Conservation (phyloP, 2,888 invertebrate genomes). For the Netelia virgata region DNA sequence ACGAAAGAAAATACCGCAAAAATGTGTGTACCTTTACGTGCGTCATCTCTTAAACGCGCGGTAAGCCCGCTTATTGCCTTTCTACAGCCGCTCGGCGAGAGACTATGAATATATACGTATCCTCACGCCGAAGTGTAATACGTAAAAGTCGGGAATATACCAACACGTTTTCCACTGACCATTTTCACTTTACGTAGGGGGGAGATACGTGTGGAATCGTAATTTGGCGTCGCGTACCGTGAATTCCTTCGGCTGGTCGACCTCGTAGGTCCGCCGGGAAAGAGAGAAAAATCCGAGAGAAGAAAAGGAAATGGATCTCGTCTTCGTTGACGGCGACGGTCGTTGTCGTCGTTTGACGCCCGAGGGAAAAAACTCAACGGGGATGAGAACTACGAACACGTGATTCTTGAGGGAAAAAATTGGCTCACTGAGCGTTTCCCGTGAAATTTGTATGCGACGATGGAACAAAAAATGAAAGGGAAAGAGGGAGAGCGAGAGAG, state of each 20-base stretch:
- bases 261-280: conserved; percentile 29
- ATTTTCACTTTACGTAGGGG: conserved; percentile 65
- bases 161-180: conserved; percentile 39
- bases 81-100: conserved; percentile 16
- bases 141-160: conserved; percentile 15
- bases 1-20: conserved; percentile 35
- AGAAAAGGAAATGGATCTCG: conserved; percentile 67
- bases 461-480: conserved; percentile 47
- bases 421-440: conserved; percentile 37
- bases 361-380: conserved; percentile 51
- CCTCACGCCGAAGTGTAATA: background rate
- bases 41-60: conserved; percentile 36
- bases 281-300: conserved; percentile 34
- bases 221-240: conserved; percentile 65
- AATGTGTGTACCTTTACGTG: conserved; percentile 16
- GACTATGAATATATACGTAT: background rate
- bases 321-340: conserved; percentile 43
- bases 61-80: conserved; percentile 38
- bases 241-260: conserved; percentile 64
- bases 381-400: conserved; percentile 19
- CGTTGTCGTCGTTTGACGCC: conserved; percentile 27
- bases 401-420: conserved; percentile 46
- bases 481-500: conserved; percentile 31
- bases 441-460: conserved; percentile 63
- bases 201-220: conserved; percentile 61